phyloP scores from a whole-genome alignment of 2,797 vertebrate species.

The Dipus sagitta region DNA sequence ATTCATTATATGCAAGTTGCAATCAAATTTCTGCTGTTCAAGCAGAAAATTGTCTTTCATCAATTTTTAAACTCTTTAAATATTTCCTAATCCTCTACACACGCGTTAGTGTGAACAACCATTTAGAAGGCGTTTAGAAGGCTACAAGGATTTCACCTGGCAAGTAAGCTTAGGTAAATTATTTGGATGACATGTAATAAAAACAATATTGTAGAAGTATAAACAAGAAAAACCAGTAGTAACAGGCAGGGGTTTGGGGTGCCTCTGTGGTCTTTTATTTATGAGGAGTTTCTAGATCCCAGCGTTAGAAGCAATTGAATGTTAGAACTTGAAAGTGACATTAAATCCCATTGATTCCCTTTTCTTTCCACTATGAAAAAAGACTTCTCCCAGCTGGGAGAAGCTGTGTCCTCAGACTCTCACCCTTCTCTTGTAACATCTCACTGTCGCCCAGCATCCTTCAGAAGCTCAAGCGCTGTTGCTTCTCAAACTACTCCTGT shows the following conservation, averaged over 20 bases:
- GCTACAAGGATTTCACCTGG: slow-evolving; percentile 42
- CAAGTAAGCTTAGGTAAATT: slow-evolving; percentile 24
- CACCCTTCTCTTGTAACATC: background rate
- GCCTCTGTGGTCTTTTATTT: background rate
- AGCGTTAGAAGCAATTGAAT: background rate
- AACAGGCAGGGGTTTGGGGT: background rate
- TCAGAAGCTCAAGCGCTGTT: background rate
- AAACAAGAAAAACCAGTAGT: slow-evolving; percentile 23
- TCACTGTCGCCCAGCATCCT: background rate
- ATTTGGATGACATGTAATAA: slow-evolving; percentile 49
- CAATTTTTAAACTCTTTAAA: slow-evolving; percentile 70
- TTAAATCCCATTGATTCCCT: background rate
- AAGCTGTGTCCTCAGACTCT: background rate
- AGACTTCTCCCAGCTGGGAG: background rate
- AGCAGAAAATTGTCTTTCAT: slow-evolving; percentile 72
- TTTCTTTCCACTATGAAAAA: background rate
- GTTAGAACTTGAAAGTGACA: background rate
- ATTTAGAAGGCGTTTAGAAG: slow-evolving; percentile 33
- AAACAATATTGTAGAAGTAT: slow-evolving; percentile 34
- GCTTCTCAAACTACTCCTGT: background rate
- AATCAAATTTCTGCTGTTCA: slow-evolving; percentile 76
- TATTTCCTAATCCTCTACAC: slow-evolving; percentile 57
- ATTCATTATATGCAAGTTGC: slow-evolving; percentile 66
- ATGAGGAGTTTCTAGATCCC: background rate
- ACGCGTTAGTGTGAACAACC: slow-evolving; percentile 4